Conservation (phyloP, 1,140 invertebrate species). For the Venturia canescens region DNA sequence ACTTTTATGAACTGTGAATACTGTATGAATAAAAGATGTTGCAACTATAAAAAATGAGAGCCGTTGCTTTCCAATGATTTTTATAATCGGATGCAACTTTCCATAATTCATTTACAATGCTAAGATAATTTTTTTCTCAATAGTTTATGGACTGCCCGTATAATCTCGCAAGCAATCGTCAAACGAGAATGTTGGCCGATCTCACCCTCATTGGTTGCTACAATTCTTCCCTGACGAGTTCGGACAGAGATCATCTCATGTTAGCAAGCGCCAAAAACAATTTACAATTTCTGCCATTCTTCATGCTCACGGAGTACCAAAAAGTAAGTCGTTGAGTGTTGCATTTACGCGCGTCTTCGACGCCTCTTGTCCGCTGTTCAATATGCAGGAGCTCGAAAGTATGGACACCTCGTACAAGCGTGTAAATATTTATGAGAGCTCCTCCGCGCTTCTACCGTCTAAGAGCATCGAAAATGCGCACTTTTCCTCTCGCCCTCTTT, state of each 20-base stretch:
- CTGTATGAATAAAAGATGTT: no score
- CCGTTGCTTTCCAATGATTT: no score
- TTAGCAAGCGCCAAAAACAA: constrained; percentile 97
- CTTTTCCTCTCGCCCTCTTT: not conserved
- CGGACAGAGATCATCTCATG: constrained; percentile 88
- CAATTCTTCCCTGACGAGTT: constrained; percentile 86
- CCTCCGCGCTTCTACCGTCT: constrained; percentile 21
- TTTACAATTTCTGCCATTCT: constrained; percentile 95
- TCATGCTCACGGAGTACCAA: constrained; percentile 97
- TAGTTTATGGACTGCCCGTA: constrained; percentile 93
- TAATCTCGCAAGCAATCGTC: constrained; percentile 97
- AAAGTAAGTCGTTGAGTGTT: constrained; percentile 78
- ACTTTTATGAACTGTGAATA: not conserved
- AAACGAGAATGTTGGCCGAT: constrained; percentile 98
- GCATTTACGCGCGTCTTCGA: constrained; percentile 21
- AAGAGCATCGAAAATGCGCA: not conserved
- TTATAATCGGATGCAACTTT: not conserved
- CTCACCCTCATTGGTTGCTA: constrained; percentile 96
- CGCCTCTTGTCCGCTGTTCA: not conserved
- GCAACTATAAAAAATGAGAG: no score
- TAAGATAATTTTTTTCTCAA: not conserved
- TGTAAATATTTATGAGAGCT: constrained; percentile 49
- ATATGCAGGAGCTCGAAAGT: not conserved
- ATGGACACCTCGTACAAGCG: not conserved
- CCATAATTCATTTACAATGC: not conserved